These are phyloP conservation scores for Cyphomyrmex costatus DNA, from an alignment of 1,140 invertebrate species.

Conservation along the genomic window DNA sequence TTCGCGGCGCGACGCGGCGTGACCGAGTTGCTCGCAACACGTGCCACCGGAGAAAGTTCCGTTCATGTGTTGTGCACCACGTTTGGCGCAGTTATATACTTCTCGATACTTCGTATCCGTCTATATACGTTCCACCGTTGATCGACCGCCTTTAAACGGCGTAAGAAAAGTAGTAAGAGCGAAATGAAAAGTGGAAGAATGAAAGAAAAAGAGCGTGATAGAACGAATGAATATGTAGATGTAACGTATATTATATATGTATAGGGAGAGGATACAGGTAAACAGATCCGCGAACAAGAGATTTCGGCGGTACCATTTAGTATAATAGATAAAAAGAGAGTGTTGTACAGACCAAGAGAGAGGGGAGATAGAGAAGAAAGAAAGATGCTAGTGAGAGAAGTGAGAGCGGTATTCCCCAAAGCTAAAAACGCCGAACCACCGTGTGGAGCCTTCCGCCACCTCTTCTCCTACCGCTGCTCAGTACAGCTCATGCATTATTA, in stretches of 20 bases:
- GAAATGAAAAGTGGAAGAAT: conserved; percentile 44
- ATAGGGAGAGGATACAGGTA: not conserved
- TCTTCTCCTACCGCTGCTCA: conserved; percentile 78
- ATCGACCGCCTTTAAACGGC: conserved; percentile 73
- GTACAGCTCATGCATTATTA: conserved; percentile 85
- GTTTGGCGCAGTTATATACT: conserved; percentile 38
- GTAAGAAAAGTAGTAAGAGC: conserved; percentile 61
- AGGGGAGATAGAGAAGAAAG: conserved; percentile 18
- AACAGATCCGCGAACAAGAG: conserved; percentile 40
- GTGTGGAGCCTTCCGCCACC: conserved; percentile 81
- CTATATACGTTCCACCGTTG: conserved; percentile 78
- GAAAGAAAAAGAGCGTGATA: conserved; percentile 51
- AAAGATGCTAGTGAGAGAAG: conserved; percentile 20
- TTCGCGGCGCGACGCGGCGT: conserved; percentile 57
- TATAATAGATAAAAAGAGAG: conserved; percentile 24
- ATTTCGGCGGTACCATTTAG: conserved; percentile 3
- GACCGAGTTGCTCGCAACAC: conserved; percentile 75
- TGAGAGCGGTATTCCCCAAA: conserved; percentile 61
- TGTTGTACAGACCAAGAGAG: conserved; percentile 11
- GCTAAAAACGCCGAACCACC: conserved; percentile 80
- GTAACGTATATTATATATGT: not conserved
- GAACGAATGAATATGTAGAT: not conserved
- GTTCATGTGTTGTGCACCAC: conserved; percentile 22
- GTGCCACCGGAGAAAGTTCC: conserved; percentile 72
- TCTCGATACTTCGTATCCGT: conserved; percentile 43